These are phyloP conservation scores for Drosophila repletoides DNA, from an alignment of 1,140 invertebrate species.

Conservation along the genomic window DNA sequence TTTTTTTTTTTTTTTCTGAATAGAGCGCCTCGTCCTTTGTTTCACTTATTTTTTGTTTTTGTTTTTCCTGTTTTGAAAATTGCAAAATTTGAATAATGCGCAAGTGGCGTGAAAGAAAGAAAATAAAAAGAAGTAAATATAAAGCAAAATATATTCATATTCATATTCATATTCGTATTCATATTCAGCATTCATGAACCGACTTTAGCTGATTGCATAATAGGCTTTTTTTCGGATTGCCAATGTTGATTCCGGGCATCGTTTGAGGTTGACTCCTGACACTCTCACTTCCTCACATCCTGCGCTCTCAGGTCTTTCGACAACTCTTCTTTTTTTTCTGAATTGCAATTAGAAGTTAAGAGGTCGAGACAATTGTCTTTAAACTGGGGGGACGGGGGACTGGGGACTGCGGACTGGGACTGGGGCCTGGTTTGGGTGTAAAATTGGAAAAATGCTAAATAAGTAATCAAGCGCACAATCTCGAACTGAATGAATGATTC, in stretches of 20 bases:
- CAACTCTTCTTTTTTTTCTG: too few relatives aligned
- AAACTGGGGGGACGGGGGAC: neutral
- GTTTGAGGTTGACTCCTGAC: conserved; percentile 12
- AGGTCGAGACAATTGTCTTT: conserved; percentile 13
- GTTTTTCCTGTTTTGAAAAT: conserved; percentile 46
- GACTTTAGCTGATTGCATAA: conserved; percentile 60
- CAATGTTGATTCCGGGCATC: conserved; percentile 22
- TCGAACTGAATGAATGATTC: conserved; percentile 12
- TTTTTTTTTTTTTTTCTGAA: conserved; percentile 47
- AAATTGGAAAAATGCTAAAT: conserved; percentile 78
- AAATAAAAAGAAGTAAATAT: conserved; percentile 19
- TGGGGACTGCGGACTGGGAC: neutral
- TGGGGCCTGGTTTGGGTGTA: too few relatives aligned
- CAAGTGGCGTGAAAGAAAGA: conserved; percentile 78
- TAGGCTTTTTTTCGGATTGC: conserved; percentile 41
- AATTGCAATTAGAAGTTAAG: conserved; percentile 62
- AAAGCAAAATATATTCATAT: neutral
- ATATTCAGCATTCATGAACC: conserved; percentile 9
- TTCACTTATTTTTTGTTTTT: conserved; percentile 30
- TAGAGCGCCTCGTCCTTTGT: conserved; percentile 66
- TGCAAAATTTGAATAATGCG: conserved; percentile 80
- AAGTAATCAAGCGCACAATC: conserved; percentile 73
- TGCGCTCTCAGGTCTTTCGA: neutral
- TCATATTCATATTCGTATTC: conserved; percentile 49
- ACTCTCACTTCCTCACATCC: neutral